Conservation (phyloP, 2,888 invertebrate genomes). For the Tenthredo distinguenda region DNA sequence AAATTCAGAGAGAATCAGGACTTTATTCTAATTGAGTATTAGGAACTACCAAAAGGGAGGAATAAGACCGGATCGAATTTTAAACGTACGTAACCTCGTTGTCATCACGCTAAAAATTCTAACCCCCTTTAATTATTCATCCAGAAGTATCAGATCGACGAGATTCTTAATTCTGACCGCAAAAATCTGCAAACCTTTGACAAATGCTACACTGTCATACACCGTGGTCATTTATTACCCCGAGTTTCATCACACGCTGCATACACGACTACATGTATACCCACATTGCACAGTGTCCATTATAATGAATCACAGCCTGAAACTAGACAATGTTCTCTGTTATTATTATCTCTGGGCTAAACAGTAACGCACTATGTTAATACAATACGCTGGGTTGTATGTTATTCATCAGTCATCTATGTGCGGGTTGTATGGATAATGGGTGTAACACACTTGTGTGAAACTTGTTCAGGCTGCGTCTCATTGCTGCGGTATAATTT, state of each 20-base stretch:
- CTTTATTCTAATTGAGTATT: slow-evolving; percentile 16
- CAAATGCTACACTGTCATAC: background rate
- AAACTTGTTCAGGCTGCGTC: background rate
- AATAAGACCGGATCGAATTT: background rate
- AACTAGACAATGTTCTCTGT: slow-evolving; percentile 40
- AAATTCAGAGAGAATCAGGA: slow-evolving; percentile 9
- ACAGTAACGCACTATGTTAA: slow-evolving; percentile 7
- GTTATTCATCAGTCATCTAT: background rate
- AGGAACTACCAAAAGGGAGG: background rate
- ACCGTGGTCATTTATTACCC: background rate
- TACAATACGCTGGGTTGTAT: background rate
- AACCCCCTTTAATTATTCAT: background rate
- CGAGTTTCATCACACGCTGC: background rate
- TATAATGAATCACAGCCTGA: slow-evolving; percentile 33
- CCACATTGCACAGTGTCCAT: slow-evolving; percentile 5
- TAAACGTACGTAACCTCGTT: background rate
- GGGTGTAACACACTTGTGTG: background rate
- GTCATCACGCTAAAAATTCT: background rate
- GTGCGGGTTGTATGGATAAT: background rate
- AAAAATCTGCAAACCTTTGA: background rate
- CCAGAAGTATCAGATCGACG: background rate
- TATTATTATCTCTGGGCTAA: background rate
- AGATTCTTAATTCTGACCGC: background rate
- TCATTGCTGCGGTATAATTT: background rate
- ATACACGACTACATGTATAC: background rate